Evolutionary conservation across 1,140 invertebrate genomes (phyloP).

Genomic region (Ectropis grisescens): DNA sequence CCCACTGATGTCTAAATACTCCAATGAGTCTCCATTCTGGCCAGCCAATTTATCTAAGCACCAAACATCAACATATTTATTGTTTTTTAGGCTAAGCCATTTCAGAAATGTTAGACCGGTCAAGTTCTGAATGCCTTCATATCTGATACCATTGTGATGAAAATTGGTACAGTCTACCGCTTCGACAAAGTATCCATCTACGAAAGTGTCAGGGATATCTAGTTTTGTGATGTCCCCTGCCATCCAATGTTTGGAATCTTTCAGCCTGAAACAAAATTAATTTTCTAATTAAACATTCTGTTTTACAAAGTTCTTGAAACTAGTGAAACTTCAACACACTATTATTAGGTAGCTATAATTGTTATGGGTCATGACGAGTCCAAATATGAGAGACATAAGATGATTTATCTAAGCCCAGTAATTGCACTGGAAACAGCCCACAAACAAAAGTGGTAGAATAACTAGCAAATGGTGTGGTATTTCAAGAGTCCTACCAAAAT

Average conservation of each 20-base stretch:
- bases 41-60: conserved; percentile 52
- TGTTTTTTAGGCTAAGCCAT: conserved; percentile 55
- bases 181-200: conserved; percentile 51
- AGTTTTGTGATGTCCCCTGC: conserved; percentile 24
- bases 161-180: conserved; percentile 56
- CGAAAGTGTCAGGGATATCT: conserved; percentile 37
- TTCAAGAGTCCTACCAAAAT: too few species aligned
- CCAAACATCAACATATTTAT: conserved; percentile 60
- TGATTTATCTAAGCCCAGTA: too few species aligned
- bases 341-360: too few species aligned
- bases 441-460: too few species aligned
- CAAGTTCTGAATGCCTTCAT: conserved; percentile 58
- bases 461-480: too few species aligned
- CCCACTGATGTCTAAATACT: conserved; percentile 55
- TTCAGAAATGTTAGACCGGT: conserved; percentile 39
- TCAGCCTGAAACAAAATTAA: conserved; percentile 38
- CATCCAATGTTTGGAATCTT: conserved; percentile 43
- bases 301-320: too few species aligned
- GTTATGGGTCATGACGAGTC: too few species aligned
- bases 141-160: conserved; percentile 46
- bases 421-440: too few species aligned
- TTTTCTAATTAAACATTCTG: not conserved
- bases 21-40: conserved; percentile 38
- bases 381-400: too few species aligned
- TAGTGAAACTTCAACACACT: too few species aligned